Evolutionary conservation across 1,140 invertebrate genomes (phyloP).

Genomic region (Lanistes nyassanus): DNA sequence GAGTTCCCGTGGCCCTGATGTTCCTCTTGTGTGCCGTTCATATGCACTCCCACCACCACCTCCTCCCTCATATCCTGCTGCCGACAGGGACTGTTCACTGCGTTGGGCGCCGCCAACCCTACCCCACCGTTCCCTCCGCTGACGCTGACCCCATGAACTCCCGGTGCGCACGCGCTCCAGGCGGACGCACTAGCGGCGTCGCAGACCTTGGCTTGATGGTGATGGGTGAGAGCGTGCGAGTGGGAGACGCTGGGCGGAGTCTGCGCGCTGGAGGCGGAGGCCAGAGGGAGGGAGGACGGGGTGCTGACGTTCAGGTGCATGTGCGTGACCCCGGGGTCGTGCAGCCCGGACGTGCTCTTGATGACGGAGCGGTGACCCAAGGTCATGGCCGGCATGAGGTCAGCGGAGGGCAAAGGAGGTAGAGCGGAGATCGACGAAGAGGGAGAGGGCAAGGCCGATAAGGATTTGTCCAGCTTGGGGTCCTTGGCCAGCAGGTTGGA

Average conservation of each 20-base stretch:
- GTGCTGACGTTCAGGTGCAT: constrained; percentile 10
- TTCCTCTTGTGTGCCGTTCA: constrained; percentile 28
- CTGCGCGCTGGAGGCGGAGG: constrained; percentile 16
- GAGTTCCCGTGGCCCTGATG: constrained; percentile 38
- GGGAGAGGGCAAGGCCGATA: neutral
- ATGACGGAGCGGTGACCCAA: constrained; percentile 56
- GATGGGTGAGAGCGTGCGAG: constrained; percentile 10
- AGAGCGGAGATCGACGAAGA: constrained; percentile 24
- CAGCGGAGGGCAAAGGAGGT: constrained; percentile 24
- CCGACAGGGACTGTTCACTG: constrained; percentile 20
- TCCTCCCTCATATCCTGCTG: constrained; percentile 18
- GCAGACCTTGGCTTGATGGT: neutral
- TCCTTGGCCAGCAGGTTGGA: constrained; percentile 34
- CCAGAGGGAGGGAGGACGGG: constrained; percentile 17
- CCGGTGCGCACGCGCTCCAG: neutral
- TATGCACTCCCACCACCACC: constrained; percentile 3
- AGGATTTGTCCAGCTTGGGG: constrained; percentile 31
- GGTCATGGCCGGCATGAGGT: constrained; percentile 34
- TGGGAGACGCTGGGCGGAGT: neutral
- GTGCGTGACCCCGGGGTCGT: neutral
- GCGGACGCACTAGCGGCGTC: neutral
- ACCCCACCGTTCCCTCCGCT: constrained; percentile 36
- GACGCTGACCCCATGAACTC: constrained; percentile 6
- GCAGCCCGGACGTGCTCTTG: constrained; percentile 48
- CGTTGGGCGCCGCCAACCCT: constrained; percentile 31